Conservation (phyloP, 2,113 vertebrate genomes). For the Morphnarchus princeps region DNA sequence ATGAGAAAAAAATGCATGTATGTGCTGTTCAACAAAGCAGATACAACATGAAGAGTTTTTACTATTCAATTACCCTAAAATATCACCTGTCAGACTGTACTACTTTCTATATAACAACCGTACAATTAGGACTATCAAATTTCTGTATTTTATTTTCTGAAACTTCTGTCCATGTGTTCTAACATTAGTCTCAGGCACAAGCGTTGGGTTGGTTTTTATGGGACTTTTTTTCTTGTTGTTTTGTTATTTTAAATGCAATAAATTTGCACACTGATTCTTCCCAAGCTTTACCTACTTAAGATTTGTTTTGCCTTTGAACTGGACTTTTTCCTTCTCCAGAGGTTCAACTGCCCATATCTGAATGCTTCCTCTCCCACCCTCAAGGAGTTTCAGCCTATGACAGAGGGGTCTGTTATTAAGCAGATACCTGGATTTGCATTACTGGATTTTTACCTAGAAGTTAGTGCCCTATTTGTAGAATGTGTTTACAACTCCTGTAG, state of each 20-base stretch:
- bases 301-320: not conserved
- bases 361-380: not conserved
- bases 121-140: not conserved
- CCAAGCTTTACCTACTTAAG: not conserved
- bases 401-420: not conserved
- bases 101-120: not conserved
- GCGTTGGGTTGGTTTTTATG: not conserved
- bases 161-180: not conserved
- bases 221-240: not conserved
- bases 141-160: not conserved
- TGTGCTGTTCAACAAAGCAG: conserved; percentile 56
- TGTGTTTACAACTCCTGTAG: not conserved
- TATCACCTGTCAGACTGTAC: not conserved
- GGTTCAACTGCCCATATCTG: not conserved
- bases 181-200: not conserved
- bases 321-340: not conserved
- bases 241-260: not conserved
- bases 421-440: not conserved
- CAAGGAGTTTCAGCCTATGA: not conserved
- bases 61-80: not conserved
- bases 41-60: conserved; percentile 16
- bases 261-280: not conserved
- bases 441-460: not conserved
- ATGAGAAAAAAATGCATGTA: conserved; percentile 52
- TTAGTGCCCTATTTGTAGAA: not conserved